Percentiles rank a stretch among this genome's conserved stretches.
These are phyloP conservation scores for Caenorhabditis sp. DNA, from an alignment of 2,888 invertebrate species.

Conservation along the genomic window DNA sequence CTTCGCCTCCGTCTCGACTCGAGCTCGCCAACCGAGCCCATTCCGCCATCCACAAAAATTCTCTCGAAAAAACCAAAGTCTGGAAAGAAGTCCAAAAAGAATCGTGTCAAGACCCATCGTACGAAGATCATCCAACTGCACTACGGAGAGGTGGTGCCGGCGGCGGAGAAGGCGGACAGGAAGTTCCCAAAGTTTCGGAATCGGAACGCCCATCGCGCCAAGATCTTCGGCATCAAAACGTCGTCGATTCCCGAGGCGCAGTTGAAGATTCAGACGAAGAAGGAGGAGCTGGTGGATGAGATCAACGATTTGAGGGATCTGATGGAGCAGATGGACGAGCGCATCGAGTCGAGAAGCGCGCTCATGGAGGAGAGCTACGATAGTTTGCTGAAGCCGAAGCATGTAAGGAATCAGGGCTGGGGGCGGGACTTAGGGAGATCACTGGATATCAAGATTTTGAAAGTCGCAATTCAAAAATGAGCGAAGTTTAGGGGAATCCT, in stretches of 20 bases:
- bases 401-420: slow-evolving; percentile 24
- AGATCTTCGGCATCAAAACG: slow-evolving; percentile 62
- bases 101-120: slow-evolving; percentile 45
- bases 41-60: slow-evolving; percentile 25
- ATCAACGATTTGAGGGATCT: slow-evolving; percentile 64
- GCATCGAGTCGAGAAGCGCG: slow-evolving; percentile 56
- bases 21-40: slow-evolving; percentile 32
- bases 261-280: slow-evolving; percentile 28
- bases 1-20: slow-evolving; percentile 46
- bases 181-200: slow-evolving; percentile 62
- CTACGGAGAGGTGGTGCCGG: slow-evolving; percentile 52
- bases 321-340: slow-evolving; percentile 64
- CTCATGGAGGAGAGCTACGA: slow-evolving; percentile 51
- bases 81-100: slow-evolving; percentile 6
- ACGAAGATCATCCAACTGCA: slow-evolving; percentile 51
- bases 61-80: slow-evolving; percentile 31
- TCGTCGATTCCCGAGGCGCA: slow-evolving; percentile 37
- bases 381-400: slow-evolving; percentile 39
- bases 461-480: no score
- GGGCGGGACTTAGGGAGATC: not conserved
- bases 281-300: slow-evolving; percentile 58
- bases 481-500: no score
- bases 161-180: slow-evolving; percentile 25
- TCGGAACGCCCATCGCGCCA: slow-evolving; percentile 44
- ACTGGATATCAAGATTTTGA: not conserved